Percentiles rank a stretch among this genome's conserved stretches.
Evolutionary conservation across 2,797 vertebrate genomes (phyloP).

Genomic region (Menidia menidia): DNA sequence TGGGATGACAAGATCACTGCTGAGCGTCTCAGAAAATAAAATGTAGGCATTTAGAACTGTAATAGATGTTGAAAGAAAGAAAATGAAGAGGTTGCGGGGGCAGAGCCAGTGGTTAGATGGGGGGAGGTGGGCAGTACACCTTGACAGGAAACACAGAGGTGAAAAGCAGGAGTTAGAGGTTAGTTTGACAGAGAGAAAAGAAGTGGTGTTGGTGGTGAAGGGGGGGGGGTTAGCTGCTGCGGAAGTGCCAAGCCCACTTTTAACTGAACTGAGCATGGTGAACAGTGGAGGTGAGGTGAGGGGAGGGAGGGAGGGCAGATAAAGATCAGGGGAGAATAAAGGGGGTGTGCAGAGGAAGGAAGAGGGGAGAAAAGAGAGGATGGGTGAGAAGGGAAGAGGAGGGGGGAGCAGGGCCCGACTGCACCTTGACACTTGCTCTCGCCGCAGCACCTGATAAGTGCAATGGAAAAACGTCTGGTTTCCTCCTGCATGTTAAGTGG

Average conservation of each 20-base stretch:
- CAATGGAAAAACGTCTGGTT: slow-evolving; percentile 90
- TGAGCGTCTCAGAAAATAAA: slow-evolving; percentile 53
- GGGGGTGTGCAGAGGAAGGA: slow-evolving; percentile 64
- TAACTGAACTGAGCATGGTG: slow-evolving; percentile 71
- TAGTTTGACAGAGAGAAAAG: slow-evolving; percentile 74
- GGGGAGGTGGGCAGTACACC: slow-evolving; percentile 64
- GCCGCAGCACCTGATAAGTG: slow-evolving; percentile 94
- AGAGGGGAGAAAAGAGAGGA: slow-evolving; percentile 78
- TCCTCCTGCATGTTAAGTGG: slow-evolving; percentile 93
- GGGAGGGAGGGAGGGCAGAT: slow-evolving; percentile 39
- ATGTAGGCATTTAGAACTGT: slow-evolving; percentile 58
- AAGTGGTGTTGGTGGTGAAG: slow-evolving; percentile 32
- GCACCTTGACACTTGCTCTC: slow-evolving; percentile 81
- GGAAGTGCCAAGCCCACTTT: slow-evolving; percentile 76
- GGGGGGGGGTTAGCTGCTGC: slow-evolving; percentile 12
- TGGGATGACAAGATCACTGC: slow-evolving; percentile 19
- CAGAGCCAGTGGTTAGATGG: slow-evolving; percentile 46
- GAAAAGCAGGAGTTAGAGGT: slow-evolving; percentile 74
- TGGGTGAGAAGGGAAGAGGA: slow-evolving; percentile 81
- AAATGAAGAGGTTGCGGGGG: slow-evolving; percentile 66
- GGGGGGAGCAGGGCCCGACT: slow-evolving; percentile 80
- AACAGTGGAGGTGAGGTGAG: slow-evolving; percentile 48
- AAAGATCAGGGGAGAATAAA: slow-evolving; percentile 68
- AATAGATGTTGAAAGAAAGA: slow-evolving; percentile 66
- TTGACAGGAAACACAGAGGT: slow-evolving; percentile 83